These are phyloP conservation scores for Platysteira castanea DNA, from an alignment of 2,113 vertebrate genomes.

Conservation along the genomic window DNA sequence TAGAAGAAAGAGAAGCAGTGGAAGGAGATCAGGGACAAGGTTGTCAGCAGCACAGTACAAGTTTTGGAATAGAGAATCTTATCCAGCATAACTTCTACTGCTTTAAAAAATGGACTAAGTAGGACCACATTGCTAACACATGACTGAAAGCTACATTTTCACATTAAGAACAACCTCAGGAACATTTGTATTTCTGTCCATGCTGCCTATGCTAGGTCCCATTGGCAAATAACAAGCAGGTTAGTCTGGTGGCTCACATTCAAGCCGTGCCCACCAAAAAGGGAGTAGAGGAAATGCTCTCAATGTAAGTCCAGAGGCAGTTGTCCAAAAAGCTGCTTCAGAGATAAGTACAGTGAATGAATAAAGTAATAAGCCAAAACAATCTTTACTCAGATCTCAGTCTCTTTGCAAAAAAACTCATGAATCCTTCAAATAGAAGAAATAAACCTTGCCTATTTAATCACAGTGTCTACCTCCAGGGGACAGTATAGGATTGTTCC, in stretches of 20 bases:
- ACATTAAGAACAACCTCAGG: background rate
- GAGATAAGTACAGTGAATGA: background rate
- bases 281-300: background rate
- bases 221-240: background rate
- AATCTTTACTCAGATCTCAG: background rate
- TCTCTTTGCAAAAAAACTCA: background rate
- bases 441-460: background rate
- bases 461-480: conserved; percentile 18
- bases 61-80: background rate
- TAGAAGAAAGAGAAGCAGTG: background rate
- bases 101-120: background rate
- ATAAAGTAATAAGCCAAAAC: background rate
- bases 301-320: background rate
- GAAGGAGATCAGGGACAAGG: background rate
- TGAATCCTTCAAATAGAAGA: background rate
- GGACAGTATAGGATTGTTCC: conserved; percentile 39
- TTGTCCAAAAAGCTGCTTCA: background rate
- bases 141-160: background rate
- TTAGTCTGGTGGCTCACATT: background rate
- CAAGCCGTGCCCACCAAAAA: background rate
- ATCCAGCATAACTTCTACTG: background rate
- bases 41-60: background rate
- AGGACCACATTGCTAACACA: fast-evolving
- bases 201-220: background rate
- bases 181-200: background rate